Conservation (phyloP, 2,888 invertebrate species). For the Pyrrhia umbra region DNA sequence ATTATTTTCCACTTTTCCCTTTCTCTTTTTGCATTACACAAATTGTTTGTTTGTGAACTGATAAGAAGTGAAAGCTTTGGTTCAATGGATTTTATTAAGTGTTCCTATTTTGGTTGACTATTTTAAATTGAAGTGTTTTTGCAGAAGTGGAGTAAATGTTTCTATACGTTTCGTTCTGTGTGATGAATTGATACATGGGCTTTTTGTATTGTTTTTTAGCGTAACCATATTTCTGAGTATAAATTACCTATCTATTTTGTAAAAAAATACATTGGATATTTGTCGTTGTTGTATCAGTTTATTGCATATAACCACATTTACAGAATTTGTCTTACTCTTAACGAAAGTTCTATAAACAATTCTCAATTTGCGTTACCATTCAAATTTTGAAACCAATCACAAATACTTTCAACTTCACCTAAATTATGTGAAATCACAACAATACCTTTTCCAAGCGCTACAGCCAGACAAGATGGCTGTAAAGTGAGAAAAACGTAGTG, state of each 20-base stretch:
- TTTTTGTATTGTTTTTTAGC: too few species aligned
- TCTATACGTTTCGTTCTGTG: not conserved
- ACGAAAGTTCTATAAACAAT: too few species aligned
- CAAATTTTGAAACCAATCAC: not conserved
- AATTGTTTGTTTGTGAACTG: constrained; percentile 61
- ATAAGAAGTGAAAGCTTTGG: constrained; percentile 33
- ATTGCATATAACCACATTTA: too few species aligned
- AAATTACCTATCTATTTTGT: too few species aligned
- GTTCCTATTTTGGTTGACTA: not conserved
- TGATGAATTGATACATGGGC: too few species aligned
- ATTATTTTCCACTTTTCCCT: constrained; percentile 66
- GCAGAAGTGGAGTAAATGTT: not conserved
- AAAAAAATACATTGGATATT: too few species aligned
- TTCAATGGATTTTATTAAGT: constrained; percentile 7
- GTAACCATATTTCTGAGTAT: too few species aligned
- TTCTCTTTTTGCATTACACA: constrained; percentile 59
- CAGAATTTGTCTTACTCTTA: too few species aligned
- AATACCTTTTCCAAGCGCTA: constrained; percentile 19
- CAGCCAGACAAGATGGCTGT: constrained; percentile 55
- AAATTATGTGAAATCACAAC: constrained; percentile 15
- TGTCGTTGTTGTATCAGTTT: too few species aligned
- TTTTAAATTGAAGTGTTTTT: not conserved
- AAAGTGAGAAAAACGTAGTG: constrained; percentile 71
- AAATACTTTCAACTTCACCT: not conserved
- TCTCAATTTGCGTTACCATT: too few species aligned